These are phyloP conservation scores for Ctenomys sociabilis DNA, from an alignment of 2,113 vertebrate genomes.

Conservation along the genomic window DNA sequence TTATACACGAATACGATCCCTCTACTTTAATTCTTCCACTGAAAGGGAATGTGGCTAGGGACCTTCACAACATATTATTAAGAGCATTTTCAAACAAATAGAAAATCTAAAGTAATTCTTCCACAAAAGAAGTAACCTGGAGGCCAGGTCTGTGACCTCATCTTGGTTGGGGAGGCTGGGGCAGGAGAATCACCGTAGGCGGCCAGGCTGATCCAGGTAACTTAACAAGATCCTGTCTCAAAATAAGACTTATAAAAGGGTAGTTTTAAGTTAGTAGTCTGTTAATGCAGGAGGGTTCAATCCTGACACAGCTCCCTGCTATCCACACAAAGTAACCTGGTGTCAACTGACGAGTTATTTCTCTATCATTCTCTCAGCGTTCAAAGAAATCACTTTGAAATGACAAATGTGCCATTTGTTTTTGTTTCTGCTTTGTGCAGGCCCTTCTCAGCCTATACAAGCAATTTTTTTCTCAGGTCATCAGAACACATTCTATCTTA, in stretches of 20 bases:
- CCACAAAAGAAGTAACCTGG: background rate
- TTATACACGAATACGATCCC: background rate
- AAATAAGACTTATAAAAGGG: background rate
- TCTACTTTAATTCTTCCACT: background rate
- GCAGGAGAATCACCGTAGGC: background rate
- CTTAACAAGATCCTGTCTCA: background rate
- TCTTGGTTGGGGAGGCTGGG: background rate
- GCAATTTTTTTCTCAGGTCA: background rate
- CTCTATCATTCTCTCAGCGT: background rate
- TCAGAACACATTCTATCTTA: background rate
- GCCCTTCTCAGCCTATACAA: background rate
- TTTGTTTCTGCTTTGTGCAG: background rate
- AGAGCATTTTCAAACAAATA: conserved; percentile 45
- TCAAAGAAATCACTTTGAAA: background rate
- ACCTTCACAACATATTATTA: background rate
- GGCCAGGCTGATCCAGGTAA: background rate
- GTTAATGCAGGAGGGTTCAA: background rate
- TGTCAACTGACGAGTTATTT: background rate
- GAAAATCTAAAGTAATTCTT: conserved; percentile 2
- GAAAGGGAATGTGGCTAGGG: background rate
- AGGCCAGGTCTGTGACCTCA: background rate
- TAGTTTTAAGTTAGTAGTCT: background rate
- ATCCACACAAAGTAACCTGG: background rate
- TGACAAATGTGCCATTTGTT: background rate
- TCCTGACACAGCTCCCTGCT: background rate